phyloP scores from a whole-genome alignment of 2,113 vertebrate species.

The Tetrao urogallus region DNA sequence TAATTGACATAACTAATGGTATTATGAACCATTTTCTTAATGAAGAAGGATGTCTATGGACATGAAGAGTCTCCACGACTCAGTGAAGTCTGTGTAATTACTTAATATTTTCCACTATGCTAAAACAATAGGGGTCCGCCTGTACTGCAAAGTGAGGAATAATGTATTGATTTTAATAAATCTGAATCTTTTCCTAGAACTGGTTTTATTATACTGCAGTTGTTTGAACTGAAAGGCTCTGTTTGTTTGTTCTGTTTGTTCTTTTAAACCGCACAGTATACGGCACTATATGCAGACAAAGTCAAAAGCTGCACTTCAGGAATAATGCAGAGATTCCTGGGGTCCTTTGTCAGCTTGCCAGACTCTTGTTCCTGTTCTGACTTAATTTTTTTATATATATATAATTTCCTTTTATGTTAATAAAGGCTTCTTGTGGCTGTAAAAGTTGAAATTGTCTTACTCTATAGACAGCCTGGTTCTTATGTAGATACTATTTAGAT shows the following conservation, averaged over 20 bases:
- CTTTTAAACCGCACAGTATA: slow-evolving; percentile 5
- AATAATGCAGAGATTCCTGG: slow-evolving; percentile 60
- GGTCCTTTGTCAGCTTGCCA: slow-evolving; percentile 59
- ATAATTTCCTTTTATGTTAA: slow-evolving; percentile 71
- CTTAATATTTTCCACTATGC: neutral
- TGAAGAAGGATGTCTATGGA: neutral
- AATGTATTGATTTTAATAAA: slow-evolving; percentile 31
- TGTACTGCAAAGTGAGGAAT: neutral
- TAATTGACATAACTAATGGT: neutral
- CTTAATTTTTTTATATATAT: slow-evolving; percentile 44
- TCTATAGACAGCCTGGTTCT: slow-evolving; percentile 54
- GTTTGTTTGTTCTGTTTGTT: neutral
- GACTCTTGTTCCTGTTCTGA: slow-evolving; percentile 57
- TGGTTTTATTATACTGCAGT: neutral
- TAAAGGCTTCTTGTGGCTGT: slow-evolving; percentile 56
- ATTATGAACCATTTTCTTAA: slow-evolving; percentile 1
- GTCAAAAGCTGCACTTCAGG: slow-evolving; percentile 42
- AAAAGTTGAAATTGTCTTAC: slow-evolving; percentile 47
- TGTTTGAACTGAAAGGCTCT: neutral
- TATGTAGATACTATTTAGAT: slow-evolving; percentile 66
- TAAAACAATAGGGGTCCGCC: neutral
- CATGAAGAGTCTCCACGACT: neutral
- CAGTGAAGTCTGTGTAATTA: neutral
- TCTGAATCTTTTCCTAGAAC: slow-evolving; percentile 12
- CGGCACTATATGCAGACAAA: slow-evolving; percentile 43